Percentiles rank a stretch among this genome's conserved stretches.
Evolutionary conservation across 2,888 invertebrate genomes (phyloP).

Genomic region (Caenorhabditis zanzibari): DNA sequence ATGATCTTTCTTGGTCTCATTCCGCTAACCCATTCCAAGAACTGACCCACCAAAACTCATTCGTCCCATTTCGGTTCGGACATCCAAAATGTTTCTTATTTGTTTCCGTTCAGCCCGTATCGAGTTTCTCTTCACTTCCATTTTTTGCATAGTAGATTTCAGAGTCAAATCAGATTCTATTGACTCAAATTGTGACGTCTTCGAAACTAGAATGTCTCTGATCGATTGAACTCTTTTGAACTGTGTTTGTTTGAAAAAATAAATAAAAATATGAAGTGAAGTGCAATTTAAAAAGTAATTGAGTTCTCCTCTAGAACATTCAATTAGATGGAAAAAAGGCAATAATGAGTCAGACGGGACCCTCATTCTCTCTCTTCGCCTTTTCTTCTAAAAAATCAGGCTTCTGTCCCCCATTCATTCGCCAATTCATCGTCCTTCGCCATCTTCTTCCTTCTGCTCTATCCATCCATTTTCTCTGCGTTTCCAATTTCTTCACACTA

Average conservation of each 20-base stretch:
- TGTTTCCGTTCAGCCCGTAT: constrained; percentile 23
- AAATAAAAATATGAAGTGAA: constrained; percentile 2
- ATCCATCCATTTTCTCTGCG: constrained; percentile 23
- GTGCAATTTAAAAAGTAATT: constrained; percentile 34
- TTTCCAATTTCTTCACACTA: constrained; percentile 44
- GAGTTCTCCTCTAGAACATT: constrained; percentile 35
- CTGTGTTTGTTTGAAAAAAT: not conserved
- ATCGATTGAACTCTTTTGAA: constrained; percentile 1
- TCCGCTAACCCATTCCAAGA: constrained; percentile 11
- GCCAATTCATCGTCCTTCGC: constrained; percentile 54
- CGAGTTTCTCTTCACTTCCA: constrained; percentile 12
- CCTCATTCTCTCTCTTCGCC: constrained; percentile 31
- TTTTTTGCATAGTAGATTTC: constrained; percentile 2
- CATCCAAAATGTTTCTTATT: constrained; percentile 39
- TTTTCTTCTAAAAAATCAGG: constrained; percentile 56
- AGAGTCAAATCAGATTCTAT: constrained; percentile 41
- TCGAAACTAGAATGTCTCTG: not conserved
- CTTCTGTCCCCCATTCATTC: constrained; percentile 58
- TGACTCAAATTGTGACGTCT: constrained; percentile 14
- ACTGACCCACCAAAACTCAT: not conserved
- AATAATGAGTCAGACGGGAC: constrained; percentile 53
- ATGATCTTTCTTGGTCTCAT: constrained; percentile 46
- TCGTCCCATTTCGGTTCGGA: not conserved
- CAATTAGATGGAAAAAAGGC: constrained; percentile 27
- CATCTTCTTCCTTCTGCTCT: constrained; percentile 34